Conservation (phyloP, 1,140 invertebrate genomes). For the Goniozus legneri region DNA sequence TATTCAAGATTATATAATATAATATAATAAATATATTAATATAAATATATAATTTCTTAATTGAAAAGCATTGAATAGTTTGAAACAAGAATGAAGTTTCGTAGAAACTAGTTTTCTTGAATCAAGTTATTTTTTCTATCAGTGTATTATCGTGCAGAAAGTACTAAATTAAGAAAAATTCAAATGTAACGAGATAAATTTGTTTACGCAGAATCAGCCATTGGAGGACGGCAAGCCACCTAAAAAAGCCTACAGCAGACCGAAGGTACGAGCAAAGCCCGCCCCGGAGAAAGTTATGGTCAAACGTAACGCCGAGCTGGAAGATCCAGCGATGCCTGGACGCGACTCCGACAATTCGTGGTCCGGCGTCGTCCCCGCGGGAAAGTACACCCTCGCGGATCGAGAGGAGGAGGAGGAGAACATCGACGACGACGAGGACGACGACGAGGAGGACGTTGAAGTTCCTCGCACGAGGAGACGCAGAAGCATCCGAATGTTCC, state of each 20-base stretch:
- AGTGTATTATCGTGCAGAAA: too few relatives aligned
- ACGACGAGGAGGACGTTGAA: slow-evolving; percentile 14
- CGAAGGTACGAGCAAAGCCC: slow-evolving; percentile 29
- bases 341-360: too few relatives aligned
- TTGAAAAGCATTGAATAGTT: too few relatives aligned
- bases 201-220: slow-evolving; percentile 32
- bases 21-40: too few relatives aligned
- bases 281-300: slow-evolving; percentile 33
- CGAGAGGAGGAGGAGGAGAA: slow-evolving; percentile 5
- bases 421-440: slow-evolving; percentile 16
- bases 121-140: too few relatives aligned
- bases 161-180: too few relatives aligned
- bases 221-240: slow-evolving; percentile 28
- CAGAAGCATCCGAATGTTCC: slow-evolving; percentile 22
- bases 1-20: too few relatives aligned
- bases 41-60: too few relatives aligned
- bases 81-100: too few relatives aligned
- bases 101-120: too few relatives aligned
- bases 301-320: slow-evolving; percentile 20
- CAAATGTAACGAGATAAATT: not conserved
- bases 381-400: slow-evolving; percentile 14
- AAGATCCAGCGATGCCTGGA: not conserved
- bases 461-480: slow-evolving; percentile 21
- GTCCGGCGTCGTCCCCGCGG: not conserved
- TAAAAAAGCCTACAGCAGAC: slow-evolving; percentile 31